Evolutionary conservation across 2,888 invertebrate species (phyloP), one percentile per base, ranked within the genome.

Genomic region (Melanostoma mellinum): DNA sequence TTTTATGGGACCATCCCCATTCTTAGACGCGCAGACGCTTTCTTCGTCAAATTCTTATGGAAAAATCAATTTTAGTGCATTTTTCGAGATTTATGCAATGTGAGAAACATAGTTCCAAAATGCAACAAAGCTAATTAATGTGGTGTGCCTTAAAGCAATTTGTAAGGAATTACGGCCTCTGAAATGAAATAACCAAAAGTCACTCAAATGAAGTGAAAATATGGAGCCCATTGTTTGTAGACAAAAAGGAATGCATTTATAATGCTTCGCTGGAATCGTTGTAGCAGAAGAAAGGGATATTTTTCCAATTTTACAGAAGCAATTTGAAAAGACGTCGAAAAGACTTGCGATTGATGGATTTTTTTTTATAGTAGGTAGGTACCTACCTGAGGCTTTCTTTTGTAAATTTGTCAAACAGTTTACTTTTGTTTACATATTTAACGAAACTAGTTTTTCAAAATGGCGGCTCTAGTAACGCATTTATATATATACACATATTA

Each of bases 21-120:
- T 87, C 88, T 88, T 88, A 89, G 88, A 87, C 88, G 90, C 90
- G 90, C 90, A 90, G 89, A 87, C 89, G 89, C 87, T 80, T 86
- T 79, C 72, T 74, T 85, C 69, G 48, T 56, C 40, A 36, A 65
- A 48, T 71, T 60, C 79, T 74, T 46, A 74, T 79, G 55, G 67
- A 44, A 77, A 77, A 82, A 73, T 77, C 67, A 68, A 73, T 82
- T 68, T 61, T 38, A 55, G 10, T 72, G 72, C 58, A 81, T 46
- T 50, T 48, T 53, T 2, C 52, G 20, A 38, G 8, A 4, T 40
- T 10, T 35, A 38, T 1, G 42, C 3, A 4, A 38, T n/a, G 4
- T 32, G n/a, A 38, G 38, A 3, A 6, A 36, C 38, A 6, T 38
- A 63, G 38, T 38, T 32, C 35, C 30, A 52, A 33, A 55, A 46